Base-by-base conservation (phyloP, 2,888 invertebrate species). In the Galerucella calmariensis region DNA sequence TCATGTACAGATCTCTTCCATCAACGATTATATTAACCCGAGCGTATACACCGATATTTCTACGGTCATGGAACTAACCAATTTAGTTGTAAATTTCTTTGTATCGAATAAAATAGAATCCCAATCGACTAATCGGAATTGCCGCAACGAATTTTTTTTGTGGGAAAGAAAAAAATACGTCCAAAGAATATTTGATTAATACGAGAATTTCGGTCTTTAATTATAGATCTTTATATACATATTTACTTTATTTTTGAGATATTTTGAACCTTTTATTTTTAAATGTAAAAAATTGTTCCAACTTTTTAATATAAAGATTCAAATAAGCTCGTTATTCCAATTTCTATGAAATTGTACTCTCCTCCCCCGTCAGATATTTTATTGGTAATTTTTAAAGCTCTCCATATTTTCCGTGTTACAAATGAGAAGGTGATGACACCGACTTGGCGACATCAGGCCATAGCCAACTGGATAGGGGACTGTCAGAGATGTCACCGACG, bases 401-500 rank as follows among this genome's bases (percentile, higher is more conserved):
- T 71, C 72, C 71, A 67, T 77, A 78, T 76, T 76, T 75, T 67
- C 61, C 59, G 35, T 71, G 81, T 82, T 83, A 84, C 84, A 84
- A 85, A 85, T 83, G 85, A 84, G 84, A 79, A 84, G 84, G 85
- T 84, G 85, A 85, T 84, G 86, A 86, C 85, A 84, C 81, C 82
- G 82, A 80, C 82, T 80, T 82, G 81, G 82, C 81, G 84, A 83
- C 82, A 82, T 81, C 83, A 81, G 82, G 82, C 80, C 82, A 82
- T 80, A 78, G 78, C 78, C 81, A 73, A 78, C 80, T 79, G 74
- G 80, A 79, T 82, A 82, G 83, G 84, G 83, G 82, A 75, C 77
- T 84, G 85, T 84, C 86, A 84, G 84, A 85, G 83, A 86, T 86
- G 86, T 87, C 87, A 86, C 86, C 83, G 82, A 74, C 79, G 81